These are phyloP conservation scores for Aurelia aurita DNA, from an alignment of 30 jellyfish, hydroid and myxozoan genomes.

Conservation along the genomic window DNA sequence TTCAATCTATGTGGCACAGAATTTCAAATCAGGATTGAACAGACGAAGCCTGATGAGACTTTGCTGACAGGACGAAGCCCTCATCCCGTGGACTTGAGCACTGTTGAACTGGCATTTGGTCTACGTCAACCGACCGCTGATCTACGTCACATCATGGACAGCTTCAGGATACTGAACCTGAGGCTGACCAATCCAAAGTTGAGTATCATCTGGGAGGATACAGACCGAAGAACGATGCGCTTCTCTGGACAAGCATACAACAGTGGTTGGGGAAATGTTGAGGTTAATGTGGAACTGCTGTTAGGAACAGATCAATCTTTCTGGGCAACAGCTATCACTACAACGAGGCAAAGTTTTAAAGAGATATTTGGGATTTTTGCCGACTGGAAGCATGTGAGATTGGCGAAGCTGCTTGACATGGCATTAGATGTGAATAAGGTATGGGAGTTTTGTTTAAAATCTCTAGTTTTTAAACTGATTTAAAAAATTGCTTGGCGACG, in stretches of 20 bases:
- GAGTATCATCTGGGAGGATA: conserved; percentile 52
- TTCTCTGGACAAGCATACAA: conserved; percentile 65
- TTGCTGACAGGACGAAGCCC: conserved; percentile 66
- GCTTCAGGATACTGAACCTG: conserved; percentile 43
- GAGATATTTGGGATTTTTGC: conserved; percentile 52
- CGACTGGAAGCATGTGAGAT: conserved; percentile 47
- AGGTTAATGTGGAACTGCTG: conserved; percentile 56
- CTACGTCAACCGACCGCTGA: conserved; percentile 60
- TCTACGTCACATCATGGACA: conserved; percentile 34
- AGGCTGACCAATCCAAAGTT: conserved; percentile 61
- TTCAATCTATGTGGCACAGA: conserved; percentile 69
- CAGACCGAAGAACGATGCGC: conserved; percentile 39
- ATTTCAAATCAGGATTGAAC: conserved; percentile 64
- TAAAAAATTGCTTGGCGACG: too few species aligned
- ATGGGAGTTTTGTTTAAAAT: not conserved
- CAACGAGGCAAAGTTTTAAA: conserved; percentile 51
- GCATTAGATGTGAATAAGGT: conserved; percentile 63
- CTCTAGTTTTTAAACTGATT: too few species aligned
- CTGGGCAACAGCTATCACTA: conserved; percentile 70
- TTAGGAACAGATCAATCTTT: conserved; percentile 57
- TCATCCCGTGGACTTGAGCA: conserved; percentile 67
- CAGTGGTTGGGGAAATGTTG: conserved; percentile 57
- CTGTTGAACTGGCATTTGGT: conserved; percentile 78
- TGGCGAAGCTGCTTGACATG: conserved; percentile 68
- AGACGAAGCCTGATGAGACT: conserved; percentile 60